Evolutionary conservation across 2,888 invertebrate species (phyloP).

Genomic region (Anoncus sp.): DNA sequence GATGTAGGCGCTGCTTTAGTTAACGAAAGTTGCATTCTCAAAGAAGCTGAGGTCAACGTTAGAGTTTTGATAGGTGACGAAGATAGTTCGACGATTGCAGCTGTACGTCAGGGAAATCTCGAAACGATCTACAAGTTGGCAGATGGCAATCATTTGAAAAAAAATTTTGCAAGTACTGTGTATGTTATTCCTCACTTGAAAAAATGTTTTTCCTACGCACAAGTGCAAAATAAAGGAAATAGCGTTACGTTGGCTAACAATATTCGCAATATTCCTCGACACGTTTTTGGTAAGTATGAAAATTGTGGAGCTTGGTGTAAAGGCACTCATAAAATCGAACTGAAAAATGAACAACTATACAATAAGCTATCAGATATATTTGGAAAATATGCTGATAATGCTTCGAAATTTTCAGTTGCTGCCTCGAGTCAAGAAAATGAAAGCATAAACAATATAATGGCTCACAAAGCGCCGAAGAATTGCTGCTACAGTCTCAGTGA

Average conservation of each 20-base stretch:
- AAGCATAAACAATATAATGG: slow-evolving; percentile 67
- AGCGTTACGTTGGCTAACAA: neutral
- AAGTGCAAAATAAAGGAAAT: slow-evolving; percentile 19
- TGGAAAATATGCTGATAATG: slow-evolving; percentile 62
- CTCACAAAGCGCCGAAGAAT: slow-evolving; percentile 67
- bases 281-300: slow-evolving; percentile 43
- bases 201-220: slow-evolving; percentile 31
- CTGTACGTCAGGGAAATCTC: slow-evolving; percentile 23
- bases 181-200: slow-evolving; percentile 47
- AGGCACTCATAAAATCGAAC: neutral
- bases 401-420: slow-evolving; percentile 58
- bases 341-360: slow-evolving; percentile 24
- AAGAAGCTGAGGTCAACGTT: too few species aligned
- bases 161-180: slow-evolving; percentile 38
- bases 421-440: slow-evolving; percentile 66
- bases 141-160: slow-evolving; percentile 36
- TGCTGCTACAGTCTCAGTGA: slow-evolving; percentile 41
- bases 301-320: slow-evolving; percentile 41
- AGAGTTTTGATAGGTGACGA: too few species aligned
- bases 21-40: too few species aligned
- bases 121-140: slow-evolving; percentile 34
- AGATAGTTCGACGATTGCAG: too few species aligned
- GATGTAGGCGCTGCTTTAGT: too few species aligned
- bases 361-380: slow-evolving; percentile 45
- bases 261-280: slow-evolving; percentile 24